Conservation (phyloP, 2,797 vertebrate genomes). For the Poecile montanus region DNA sequence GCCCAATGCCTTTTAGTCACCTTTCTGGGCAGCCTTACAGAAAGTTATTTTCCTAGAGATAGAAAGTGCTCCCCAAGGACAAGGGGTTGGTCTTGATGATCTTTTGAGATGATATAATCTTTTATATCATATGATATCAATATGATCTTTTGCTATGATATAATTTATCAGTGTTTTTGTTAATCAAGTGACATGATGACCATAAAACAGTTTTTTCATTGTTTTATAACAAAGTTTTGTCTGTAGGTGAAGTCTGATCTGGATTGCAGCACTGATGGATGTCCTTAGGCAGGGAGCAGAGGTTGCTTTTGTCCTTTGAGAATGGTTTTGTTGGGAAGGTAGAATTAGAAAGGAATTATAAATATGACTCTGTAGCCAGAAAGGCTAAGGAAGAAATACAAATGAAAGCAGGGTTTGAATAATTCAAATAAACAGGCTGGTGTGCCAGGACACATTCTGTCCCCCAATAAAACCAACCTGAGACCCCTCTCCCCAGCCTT, state of each 20-base stretch:
- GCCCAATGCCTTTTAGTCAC: not conserved
- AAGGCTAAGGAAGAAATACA: too few relatives aligned
- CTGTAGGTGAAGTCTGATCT: not conserved
- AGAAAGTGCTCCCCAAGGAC: not conserved
- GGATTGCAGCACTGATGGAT: rapidly evolving
- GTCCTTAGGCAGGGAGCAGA: not conserved
- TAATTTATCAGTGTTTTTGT: too few relatives aligned
- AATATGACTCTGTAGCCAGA: too few relatives aligned
- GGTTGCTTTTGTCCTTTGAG: not conserved
- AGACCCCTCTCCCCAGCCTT: too few relatives aligned
- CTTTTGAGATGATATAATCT: not conserved
- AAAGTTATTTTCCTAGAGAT: not conserved
- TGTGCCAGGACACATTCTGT: too few relatives aligned
- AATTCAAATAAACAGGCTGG: too few relatives aligned
- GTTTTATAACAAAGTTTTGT: not conserved
- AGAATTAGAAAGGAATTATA: too few relatives aligned
- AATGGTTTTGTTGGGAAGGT: not conserved
- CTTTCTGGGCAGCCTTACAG: not conserved
- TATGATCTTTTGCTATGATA: not conserved
- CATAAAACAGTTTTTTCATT: not conserved
- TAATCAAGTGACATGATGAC: not conserved
- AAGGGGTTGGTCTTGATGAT: not conserved
- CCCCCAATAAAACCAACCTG: too few relatives aligned
- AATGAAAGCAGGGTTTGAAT: too few relatives aligned
- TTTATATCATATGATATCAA: too few relatives aligned